Conservation (phyloP, 2,797 vertebrate species). For the Manis javanica region DNA sequence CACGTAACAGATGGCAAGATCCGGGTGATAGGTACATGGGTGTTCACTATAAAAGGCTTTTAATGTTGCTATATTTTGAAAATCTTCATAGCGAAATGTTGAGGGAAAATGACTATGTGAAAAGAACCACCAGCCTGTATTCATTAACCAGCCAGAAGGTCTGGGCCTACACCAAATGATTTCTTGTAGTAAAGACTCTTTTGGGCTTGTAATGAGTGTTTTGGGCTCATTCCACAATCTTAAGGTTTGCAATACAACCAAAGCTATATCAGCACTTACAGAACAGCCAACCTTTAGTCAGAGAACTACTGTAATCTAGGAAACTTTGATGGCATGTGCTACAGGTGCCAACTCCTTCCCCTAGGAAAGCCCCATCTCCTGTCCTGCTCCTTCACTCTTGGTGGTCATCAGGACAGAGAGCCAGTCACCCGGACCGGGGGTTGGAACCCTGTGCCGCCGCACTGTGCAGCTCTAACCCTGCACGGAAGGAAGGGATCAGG, state of each 20-base stretch:
- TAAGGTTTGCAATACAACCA: slow-evolving; percentile 10
- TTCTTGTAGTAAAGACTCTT: not conserved
- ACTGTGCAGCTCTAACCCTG: not conserved
- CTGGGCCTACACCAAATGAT: not conserved
- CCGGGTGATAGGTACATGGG: too few species aligned
- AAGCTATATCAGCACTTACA: not conserved
- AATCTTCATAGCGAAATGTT: not conserved
- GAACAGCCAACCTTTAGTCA: not conserved
- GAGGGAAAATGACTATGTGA: not conserved
- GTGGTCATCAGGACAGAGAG: not conserved
- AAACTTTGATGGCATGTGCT: not conserved
- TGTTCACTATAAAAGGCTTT: not conserved
- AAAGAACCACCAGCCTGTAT: not conserved
- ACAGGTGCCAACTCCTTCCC: not conserved
- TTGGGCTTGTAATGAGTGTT: not conserved
- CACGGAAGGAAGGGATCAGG: not conserved
- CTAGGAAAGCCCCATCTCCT: not conserved
- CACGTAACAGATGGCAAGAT: not conserved
- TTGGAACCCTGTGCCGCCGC: not conserved
- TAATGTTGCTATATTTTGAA: not conserved
- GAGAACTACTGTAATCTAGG: not conserved
- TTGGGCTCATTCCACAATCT: not conserved
- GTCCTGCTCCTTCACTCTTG: not conserved
- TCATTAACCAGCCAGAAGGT: not conserved
- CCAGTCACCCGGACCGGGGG: not conserved